Evolutionary conservation across 2,113 vertebrate species (phyloP).

Genomic region (Stegastes partitus): DNA sequence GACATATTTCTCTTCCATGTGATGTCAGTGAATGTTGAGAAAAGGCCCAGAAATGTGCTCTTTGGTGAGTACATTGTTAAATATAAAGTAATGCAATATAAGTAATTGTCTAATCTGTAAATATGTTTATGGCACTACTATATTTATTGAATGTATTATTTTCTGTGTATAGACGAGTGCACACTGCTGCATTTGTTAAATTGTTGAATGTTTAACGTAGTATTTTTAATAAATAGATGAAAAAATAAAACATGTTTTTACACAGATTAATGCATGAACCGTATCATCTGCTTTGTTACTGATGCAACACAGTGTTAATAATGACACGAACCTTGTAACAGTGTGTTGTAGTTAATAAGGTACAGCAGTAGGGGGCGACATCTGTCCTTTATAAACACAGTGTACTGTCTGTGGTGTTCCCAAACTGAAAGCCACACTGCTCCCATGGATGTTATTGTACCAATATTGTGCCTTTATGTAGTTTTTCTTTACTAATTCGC

Average conservation of each 20-base stretch:
- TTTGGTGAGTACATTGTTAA: conserved; percentile 10
- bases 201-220: conserved; percentile 41
- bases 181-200: conserved; percentile 45
- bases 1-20: conserved; percentile 13
- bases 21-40: conserved; percentile 28
- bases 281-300: conserved; percentile 1
- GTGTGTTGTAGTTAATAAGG: conserved; percentile 34
- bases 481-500: not conserved
- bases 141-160: conserved; percentile 60
- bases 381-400: conserved; percentile 6
- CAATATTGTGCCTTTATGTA: not conserved
- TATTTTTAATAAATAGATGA: conserved; percentile 57
- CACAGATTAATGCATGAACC: not conserved
- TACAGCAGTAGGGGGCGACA: conserved; percentile 60
- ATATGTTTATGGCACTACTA: conserved; percentile 61
- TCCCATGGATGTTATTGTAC: not conserved
- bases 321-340: conserved; percentile 19
- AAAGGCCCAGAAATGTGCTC: conserved; percentile 18
- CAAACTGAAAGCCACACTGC: not conserved
- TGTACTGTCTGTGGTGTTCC: not conserved
- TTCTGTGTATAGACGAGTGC: conserved; percentile 27
- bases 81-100: conserved; percentile 49
- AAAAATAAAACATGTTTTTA: not conserved
- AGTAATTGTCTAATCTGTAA: conserved; percentile 47
- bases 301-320: conserved; percentile 35